These are phyloP conservation scores for Leuciscus waleckii DNA, from an alignment of 2,797 vertebrate species.

Conservation along the genomic window DNA sequence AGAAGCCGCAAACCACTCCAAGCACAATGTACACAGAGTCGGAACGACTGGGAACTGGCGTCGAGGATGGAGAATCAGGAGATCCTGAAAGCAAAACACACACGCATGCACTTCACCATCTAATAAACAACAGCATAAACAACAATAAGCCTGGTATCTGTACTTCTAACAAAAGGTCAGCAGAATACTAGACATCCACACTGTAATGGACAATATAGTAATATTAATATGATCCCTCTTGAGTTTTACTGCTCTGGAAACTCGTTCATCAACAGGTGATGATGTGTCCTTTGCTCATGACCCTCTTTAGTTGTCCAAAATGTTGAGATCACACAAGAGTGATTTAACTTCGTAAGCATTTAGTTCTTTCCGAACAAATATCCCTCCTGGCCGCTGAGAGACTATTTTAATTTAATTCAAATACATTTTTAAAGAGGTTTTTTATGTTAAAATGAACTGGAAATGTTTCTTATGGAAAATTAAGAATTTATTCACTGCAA, in stretches of 20 bases:
- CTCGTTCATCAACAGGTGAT: neutral
- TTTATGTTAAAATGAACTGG: neutral
- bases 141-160: neutral
- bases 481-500: neutral
- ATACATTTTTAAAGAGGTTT: neutral
- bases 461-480: neutral
- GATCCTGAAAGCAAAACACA: constrained; percentile 63
- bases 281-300: constrained; percentile 1
- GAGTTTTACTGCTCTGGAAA: neutral
- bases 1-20: constrained; percentile 80
- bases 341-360: neutral
- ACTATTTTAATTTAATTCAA: neutral
- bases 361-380: neutral
- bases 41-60: constrained; percentile 73
- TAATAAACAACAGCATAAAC: neutral
- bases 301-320: neutral
- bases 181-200: neutral
- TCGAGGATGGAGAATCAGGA: constrained; percentile 78
- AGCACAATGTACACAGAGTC: constrained; percentile 79
- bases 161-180: neutral
- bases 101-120: neutral
- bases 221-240: neutral
- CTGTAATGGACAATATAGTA: neutral
- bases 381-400: no score
- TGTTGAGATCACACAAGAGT: neutral